These are phyloP conservation scores for Lutraria rhynchaena DNA, from an alignment of 1,140 invertebrate species.

Conservation along the genomic window DNA sequence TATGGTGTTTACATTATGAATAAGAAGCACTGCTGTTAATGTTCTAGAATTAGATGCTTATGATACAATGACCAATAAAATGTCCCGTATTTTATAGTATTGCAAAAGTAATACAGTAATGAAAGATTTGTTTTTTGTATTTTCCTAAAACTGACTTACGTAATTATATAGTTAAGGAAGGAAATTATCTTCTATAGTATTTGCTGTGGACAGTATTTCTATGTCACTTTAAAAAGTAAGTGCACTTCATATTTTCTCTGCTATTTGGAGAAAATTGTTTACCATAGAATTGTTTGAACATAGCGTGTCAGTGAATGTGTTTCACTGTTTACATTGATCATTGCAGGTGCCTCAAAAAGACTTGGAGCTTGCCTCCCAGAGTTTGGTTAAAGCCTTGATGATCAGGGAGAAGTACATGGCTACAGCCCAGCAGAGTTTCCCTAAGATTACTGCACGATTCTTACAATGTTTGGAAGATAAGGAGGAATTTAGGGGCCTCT, in stretches of 20 bases:
- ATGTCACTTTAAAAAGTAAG: neutral
- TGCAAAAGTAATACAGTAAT: too few relatives aligned
- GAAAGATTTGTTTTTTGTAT: too few relatives aligned
- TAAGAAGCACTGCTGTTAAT: too few relatives aligned
- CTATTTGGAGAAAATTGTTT: too few relatives aligned
- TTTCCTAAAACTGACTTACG: too few relatives aligned
- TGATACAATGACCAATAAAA: too few relatives aligned
- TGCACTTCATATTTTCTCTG: too few relatives aligned
- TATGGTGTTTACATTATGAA: too few relatives aligned
- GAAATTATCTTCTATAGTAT: too few relatives aligned
- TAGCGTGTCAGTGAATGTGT: neutral
- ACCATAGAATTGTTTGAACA: neutral
- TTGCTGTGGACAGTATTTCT: neutral
- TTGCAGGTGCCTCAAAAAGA: conserved; percentile 94
- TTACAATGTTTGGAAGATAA: conserved; percentile 83
- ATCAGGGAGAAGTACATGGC: conserved; percentile 94
- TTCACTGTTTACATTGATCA: neutral
- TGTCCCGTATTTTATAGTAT: too few relatives aligned
- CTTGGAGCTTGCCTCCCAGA: conserved; percentile 92
- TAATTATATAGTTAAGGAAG: too few relatives aligned
- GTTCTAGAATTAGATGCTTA: too few relatives aligned
- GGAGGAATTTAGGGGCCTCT: conserved; percentile 71
- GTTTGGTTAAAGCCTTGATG: conserved; percentile 93
- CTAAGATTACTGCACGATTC: conserved; percentile 92
- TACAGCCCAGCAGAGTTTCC: conserved; percentile 93